These are phyloP conservation scores for Coremacera marginata DNA, from an alignment of 2,888 invertebrate species.

Conservation along the genomic window DNA sequence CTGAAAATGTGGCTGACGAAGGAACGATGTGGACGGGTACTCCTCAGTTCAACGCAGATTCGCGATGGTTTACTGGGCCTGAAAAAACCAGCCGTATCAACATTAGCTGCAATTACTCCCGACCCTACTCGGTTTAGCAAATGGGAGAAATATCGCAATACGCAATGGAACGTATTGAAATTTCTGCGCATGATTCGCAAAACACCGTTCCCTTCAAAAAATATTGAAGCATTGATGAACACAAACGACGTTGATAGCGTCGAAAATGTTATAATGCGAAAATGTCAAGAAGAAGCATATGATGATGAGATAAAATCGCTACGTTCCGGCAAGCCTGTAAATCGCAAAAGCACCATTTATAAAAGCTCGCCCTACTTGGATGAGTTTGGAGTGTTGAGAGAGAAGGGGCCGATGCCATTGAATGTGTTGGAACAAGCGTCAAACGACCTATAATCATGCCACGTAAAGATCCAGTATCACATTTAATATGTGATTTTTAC, in stretches of 20 bases:
- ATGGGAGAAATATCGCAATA: conserved; percentile 7
- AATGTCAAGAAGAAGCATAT: conserved; percentile 25
- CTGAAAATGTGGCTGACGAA: conserved; percentile 3
- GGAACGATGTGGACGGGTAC: not conserved
- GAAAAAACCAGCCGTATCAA: not conserved
- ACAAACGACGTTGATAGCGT: too few species aligned
- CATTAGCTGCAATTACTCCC: not conserved
- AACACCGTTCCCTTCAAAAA: not conserved
- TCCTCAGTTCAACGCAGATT: not conserved
- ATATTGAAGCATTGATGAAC: not conserved
- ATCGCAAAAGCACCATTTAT: conserved; percentile 4
- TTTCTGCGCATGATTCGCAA: not conserved
- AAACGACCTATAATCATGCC: conserved; percentile 35
- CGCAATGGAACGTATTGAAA: not conserved
- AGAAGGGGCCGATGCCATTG: not conserved
- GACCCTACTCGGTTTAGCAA: conserved; percentile 17
- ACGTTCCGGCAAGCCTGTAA: not conserved
- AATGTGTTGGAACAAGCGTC: not conserved
- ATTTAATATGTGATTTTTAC: conserved; percentile 26
- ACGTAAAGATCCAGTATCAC: not conserved
- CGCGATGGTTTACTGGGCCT: conserved; percentile 34
- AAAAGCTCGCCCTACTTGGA: conserved; percentile 28
- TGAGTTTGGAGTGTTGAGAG: conserved; percentile 15
- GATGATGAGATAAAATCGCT: not conserved
- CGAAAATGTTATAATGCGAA: not conserved